Evolutionary conservation across 2,113 vertebrate genomes (phyloP).

Genomic region (Cettia cetti): DNA sequence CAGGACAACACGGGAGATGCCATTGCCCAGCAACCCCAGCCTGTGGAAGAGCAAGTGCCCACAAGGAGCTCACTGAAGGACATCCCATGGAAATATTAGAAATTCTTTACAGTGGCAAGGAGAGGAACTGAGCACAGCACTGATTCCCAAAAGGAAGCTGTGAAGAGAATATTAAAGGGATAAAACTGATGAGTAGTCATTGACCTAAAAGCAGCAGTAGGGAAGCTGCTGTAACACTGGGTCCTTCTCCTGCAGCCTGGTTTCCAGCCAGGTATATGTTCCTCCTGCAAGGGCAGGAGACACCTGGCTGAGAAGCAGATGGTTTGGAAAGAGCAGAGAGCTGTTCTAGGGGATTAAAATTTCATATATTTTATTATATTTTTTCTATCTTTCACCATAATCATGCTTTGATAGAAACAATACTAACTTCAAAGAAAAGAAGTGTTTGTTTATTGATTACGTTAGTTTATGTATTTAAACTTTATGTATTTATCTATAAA

Average conservation of each 20-base stretch:
- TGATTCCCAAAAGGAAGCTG: not conserved
- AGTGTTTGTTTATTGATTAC: not conserved
- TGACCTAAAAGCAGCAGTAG: not conserved
- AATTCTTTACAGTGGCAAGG: not conserved
- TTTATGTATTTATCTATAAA: not conserved
- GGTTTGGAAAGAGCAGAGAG: not conserved
- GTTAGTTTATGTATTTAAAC: not conserved
- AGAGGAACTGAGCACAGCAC: not conserved
- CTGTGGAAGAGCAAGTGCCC: not conserved
- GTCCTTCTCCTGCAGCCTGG: not conserved
- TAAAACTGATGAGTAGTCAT: not conserved
- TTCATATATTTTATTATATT: not conserved
- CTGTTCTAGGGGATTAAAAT: not conserved
- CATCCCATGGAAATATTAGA: not conserved
- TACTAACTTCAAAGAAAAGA: not conserved
- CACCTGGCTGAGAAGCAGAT: not conserved
- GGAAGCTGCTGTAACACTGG: not conserved
- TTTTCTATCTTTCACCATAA: not conserved
- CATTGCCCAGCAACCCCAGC: accelerated
- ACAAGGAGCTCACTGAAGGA: not conserved
- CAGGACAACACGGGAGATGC: accelerated
- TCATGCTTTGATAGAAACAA: not conserved
- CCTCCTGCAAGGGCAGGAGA: not conserved
- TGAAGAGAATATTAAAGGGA: not conserved
- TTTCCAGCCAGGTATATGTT: not conserved